Evolutionary conservation across 2,113 vertebrate genomes (phyloP).

Genomic region (Nestor notabilis): DNA sequence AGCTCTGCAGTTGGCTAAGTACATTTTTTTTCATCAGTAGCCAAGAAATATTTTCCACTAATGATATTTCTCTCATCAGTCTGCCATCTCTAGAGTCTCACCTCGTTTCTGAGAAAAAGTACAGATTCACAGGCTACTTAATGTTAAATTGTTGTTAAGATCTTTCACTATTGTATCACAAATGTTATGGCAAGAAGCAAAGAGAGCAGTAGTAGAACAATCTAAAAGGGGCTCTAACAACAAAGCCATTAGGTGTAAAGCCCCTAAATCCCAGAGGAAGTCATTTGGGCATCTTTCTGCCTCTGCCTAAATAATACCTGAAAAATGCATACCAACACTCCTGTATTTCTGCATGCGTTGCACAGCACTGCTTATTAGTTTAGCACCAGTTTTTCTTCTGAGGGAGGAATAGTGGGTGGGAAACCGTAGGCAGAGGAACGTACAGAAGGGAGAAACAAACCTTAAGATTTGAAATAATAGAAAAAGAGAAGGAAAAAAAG

Average conservation of each 20-base stretch:
- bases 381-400: constrained; percentile 25
- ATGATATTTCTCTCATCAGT: not conserved
- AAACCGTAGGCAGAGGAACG: constrained; percentile 33
- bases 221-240: not conserved
- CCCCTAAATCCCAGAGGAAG: not conserved
- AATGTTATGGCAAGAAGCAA: not conserved
- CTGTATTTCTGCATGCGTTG: not conserved
- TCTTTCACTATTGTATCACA: not conserved
- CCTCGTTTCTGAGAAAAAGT: not conserved
- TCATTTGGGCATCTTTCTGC: not conserved
- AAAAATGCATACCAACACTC: not conserved
- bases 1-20: not conserved
- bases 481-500: constrained; percentile 13
- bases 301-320: not conserved
- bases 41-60: not conserved
- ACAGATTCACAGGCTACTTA: not conserved
- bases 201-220: not conserved
- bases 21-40: not conserved
- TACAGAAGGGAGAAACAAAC: not conserved
- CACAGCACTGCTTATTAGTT: constrained; percentile 11
- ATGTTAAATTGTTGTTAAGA: not conserved
- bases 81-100: not conserved
- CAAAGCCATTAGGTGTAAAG: not conserved
- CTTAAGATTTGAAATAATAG: not conserved
- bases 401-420: constrained; percentile 37